Percentiles rank a stretch among this genome's conserved stretches.
Evolutionary conservation across 2,797 vertebrate genomes (phyloP).

Genomic region (Cacajao melanocephalus): DNA sequence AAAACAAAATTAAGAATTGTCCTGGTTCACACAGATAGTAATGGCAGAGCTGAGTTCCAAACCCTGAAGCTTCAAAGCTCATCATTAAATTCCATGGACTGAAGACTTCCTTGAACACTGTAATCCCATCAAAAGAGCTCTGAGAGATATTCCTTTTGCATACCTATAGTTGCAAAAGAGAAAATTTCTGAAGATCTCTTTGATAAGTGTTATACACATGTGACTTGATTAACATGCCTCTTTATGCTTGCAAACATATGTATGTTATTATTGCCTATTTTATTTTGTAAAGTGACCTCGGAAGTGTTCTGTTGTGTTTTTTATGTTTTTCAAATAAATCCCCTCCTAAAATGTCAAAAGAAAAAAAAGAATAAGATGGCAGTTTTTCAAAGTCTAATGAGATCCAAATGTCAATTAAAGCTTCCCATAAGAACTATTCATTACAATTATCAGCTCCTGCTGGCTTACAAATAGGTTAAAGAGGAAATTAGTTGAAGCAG

Average conservation of each 20-base stretch:
- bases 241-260: too few species aligned
- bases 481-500: conserved; percentile 73
- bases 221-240: too few species aligned
- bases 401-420: conserved; percentile 61
- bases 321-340: too few species aligned
- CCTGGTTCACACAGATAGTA: not conserved
- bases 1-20: not conserved
- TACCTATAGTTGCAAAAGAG: too few species aligned
- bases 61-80: not conserved
- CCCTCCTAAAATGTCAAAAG: too few species aligned
- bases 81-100: not conserved
- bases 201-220: too few species aligned
- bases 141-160: not conserved
- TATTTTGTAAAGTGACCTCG: too few species aligned
- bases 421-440: conserved; percentile 61
- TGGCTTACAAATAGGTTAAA: conserved; percentile 70
- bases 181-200: too few species aligned
- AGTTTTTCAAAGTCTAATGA: conserved; percentile 69
- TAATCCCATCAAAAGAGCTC: not conserved
- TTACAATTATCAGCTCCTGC: conserved; percentile 70
- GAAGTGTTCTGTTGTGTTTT: too few species aligned
- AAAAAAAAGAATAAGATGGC: not conserved
- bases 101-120: not conserved
- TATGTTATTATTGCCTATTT: too few species aligned
- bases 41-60: not conserved